phyloP scores from a whole-genome alignment of 2,888 invertebrate species.

The Mythimna albipuncta region DNA sequence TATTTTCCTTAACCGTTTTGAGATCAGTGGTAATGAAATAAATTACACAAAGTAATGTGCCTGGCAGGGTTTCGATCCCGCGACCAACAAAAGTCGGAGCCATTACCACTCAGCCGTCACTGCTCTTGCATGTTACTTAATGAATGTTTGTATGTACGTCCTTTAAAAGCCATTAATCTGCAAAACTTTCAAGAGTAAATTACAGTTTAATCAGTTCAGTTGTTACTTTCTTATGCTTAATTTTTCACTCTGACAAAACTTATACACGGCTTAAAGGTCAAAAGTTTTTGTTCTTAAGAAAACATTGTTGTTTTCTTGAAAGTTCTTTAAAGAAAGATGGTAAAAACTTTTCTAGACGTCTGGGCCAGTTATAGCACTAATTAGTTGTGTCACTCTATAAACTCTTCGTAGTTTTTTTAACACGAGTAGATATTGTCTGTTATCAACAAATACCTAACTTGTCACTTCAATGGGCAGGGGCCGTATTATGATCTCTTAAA shows the following conservation, averaged over 20 bases:
- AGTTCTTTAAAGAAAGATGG: background rate
- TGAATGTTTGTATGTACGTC: background rate
- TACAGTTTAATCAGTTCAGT: constrained; percentile 28
- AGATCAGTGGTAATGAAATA: too few relatives aligned
- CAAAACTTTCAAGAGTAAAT: constrained; percentile 18
- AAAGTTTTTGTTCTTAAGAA: constrained; percentile 19
- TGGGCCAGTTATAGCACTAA: background rate
- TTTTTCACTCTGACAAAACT: constrained; percentile 22
- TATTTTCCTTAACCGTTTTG: too few relatives aligned
- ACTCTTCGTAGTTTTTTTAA: background rate
- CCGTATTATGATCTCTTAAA: too few relatives aligned
- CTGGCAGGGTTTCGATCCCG: too few relatives aligned
- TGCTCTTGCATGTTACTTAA: too few relatives aligned
- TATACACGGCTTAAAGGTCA: background rate
- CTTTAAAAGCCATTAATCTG: background rate
- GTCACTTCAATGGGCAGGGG: too few relatives aligned
- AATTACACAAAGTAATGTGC: too few relatives aligned
- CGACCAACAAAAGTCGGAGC: too few relatives aligned
- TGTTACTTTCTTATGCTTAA: constrained; percentile 2
- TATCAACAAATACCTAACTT: too few relatives aligned
- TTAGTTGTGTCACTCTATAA: background rate
- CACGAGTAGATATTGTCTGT: too few relatives aligned
- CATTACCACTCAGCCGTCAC: too few relatives aligned
- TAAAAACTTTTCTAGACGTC: background rate
- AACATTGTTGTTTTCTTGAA: constrained; percentile 17